Percentiles rank a stretch among this genome's conserved stretches.
Conservation (phyloP, 2,113 vertebrate genomes). For the Gracilinanus agilis region DNA sequence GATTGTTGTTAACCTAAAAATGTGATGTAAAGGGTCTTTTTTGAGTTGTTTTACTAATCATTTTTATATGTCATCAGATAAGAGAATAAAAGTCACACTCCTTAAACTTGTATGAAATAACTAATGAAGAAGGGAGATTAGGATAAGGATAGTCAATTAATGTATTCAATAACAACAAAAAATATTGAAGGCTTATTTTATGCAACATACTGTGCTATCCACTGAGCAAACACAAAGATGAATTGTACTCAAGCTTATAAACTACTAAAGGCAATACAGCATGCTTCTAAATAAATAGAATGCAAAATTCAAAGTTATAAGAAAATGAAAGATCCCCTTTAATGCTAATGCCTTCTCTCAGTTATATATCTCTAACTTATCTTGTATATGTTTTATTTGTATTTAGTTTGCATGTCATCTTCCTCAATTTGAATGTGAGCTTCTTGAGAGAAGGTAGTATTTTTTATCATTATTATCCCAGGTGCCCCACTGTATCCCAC, state of each 20-base stretch:
- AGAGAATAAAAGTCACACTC: neutral
- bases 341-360: neutral
- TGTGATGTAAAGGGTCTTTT: neutral
- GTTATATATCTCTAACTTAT: neutral
- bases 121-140: neutral
- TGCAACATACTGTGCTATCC: neutral
- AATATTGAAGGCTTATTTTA: neutral
- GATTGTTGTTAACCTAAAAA: neutral
- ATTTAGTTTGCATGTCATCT: neutral
- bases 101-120: neutral
- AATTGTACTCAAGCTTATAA: neutral
- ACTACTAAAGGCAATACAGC: neutral
- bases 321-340: neutral
- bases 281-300: neutral
- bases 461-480: no score
- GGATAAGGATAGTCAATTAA: neutral
- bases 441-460: neutral
- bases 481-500: no score
- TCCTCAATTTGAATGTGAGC: neutral
- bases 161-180: neutral
- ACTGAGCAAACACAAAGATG: neutral
- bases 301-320: neutral
- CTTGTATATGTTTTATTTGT: neutral
- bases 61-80: conserved; percentile 1
- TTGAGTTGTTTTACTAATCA: neutral